Evolutionary conservation across 30 jellyfish, hydroid and myxozoan genomes (phyloP), one percentile per base, ranked within the genome.

Genomic region (Cassiopea xamachana): DNA sequence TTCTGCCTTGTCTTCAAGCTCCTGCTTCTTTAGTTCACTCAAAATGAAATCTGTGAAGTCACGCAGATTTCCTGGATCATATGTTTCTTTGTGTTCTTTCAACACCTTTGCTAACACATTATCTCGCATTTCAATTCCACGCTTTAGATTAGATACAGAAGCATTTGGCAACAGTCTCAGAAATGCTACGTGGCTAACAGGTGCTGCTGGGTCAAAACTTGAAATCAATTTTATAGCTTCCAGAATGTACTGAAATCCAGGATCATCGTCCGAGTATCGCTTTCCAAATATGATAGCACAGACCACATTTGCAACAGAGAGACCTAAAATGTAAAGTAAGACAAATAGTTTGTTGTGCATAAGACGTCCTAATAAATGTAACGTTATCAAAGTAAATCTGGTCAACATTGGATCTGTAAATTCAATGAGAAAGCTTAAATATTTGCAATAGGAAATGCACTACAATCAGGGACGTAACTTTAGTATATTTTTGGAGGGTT

Each of bases 151-250:
- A 27, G 80, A 39, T 17, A 88, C 46, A 27, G 88, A 81, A 45
- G 74, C 39, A 73, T 71, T 50, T 19, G 98, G 98, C 60, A 93
- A 72, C 77, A 71, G 86, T 75, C 93, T 77, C 58, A 94, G 78
- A 97, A 93, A 89, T 0, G 97, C 92, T 60, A 89, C n/a, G 47
- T 51, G 84, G 61, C 19, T 78, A 60, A 90, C 68, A 15, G 60
- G 68, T 71, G 79, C 73, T 69, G 76, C n/a, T 47, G 60, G 3
- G 80, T 59, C 74, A 13, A 16, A 6, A 48, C 1, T 59, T 10
- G 60, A 6, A n/a, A 73, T 14, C 47, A 39, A 17, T 14, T n/a
- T 1, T 9, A 39, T 45, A 85, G 15, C 60, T 27, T 69, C 18
- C 55, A 88, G 7, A n/a, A 46, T 69, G 69, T 82, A 81, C 44